Evolutionary conservation across 2,888 invertebrate genomes (phyloP), one percentile per base, ranked within the genome.

Genomic region (Thera britannica): DNA sequence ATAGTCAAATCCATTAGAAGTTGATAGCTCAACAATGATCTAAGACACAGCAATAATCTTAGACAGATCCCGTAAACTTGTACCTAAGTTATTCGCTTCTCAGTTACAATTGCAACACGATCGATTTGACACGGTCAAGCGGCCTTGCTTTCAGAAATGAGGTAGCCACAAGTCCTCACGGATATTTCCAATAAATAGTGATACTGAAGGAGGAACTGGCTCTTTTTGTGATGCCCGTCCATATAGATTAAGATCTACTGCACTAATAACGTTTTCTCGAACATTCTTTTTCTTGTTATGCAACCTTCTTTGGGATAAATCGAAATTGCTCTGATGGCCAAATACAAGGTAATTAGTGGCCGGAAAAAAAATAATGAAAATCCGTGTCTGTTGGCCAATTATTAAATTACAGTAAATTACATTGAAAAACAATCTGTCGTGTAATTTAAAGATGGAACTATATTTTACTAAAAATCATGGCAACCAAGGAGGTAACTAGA

Each of bases 101-200:
- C 67, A 68, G 63, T 70, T 72, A 65, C 71, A 69, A 71, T 76
- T 78, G 72, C 78, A 77, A 81, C 77, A 79, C 58, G 59, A 62
- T 71, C 67, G 71, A 76, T 77, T 77, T 72, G 68, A 71, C 67
- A 71, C 68, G 73, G 74, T 75, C 71, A 74, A 67, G 36, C 67
- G 78, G 71, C 79, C 79, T 79, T 79, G 81, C 77, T 76, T 79
- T 79, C 77, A 72, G 54, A 68, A 68, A 67, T 58, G 46, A 59
- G 65, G 35, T 23, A 7, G 11, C 51, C 55, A 44, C 58, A 54
- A 52, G 1, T 52, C 52, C 52, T 51, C 51, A 8, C 23, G 34
- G 34, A 52, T 9, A 52, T 52, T 46, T 46, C 1, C 44, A 9
- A 46, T 9, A 46, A 44, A 46, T 9, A 2, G 44, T 5, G 44